Conservation (phyloP, 2,797 vertebrate species). For the Silurus lanzhouensis region DNA sequence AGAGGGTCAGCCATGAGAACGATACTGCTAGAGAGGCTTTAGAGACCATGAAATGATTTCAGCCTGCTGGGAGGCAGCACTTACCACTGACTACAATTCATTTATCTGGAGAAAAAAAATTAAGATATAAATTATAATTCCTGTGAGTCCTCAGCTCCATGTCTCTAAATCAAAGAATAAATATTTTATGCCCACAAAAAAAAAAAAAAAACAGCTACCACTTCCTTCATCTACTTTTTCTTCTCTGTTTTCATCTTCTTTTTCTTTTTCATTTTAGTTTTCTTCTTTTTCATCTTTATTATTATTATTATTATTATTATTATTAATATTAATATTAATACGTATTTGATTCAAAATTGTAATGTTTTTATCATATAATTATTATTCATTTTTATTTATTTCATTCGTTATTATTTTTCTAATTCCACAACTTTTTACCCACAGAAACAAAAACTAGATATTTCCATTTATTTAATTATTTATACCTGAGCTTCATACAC, state of each 20-base stretch:
- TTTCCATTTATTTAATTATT: not conserved
- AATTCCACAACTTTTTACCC: not conserved
- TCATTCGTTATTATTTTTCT: not conserved
- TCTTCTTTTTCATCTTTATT: too few relatives aligned
- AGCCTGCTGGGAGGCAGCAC: not conserved
- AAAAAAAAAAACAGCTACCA: not conserved
- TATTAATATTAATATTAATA: not conserved
- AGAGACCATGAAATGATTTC: not conserved
- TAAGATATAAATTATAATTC: not conserved
- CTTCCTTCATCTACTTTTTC: not conserved
- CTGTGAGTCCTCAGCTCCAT: not conserved
- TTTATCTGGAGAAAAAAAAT: not conserved
- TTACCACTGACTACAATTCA: not conserved
- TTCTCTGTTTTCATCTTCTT: too few relatives aligned
- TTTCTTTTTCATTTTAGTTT: too few relatives aligned
- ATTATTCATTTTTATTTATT: too few relatives aligned
- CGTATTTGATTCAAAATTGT: too few relatives aligned
- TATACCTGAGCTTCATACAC: too few relatives aligned
- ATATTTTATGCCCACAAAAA: not conserved
- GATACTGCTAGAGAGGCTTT: not conserved
- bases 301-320: not conserved
- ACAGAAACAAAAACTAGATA: not conserved
- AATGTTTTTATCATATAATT: too few relatives aligned
- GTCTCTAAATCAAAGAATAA: not conserved
- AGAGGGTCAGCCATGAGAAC: not conserved